Conservation (phyloP, 2,888 invertebrate species). For the Xanthostigma xanthostigma region DNA sequence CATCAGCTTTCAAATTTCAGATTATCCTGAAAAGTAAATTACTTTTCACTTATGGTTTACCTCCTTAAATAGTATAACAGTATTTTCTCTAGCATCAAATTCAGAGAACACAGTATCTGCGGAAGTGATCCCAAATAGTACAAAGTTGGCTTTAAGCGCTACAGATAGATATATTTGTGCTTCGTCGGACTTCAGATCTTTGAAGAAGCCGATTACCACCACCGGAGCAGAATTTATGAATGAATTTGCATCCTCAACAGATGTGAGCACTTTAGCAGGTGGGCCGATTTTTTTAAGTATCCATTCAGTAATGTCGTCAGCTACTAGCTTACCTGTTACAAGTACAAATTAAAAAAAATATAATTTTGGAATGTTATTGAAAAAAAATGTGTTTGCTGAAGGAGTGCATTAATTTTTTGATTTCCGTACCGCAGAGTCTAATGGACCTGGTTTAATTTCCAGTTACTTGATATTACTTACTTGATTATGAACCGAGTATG, state of each 20-base stretch:
- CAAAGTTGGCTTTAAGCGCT: constrained; percentile 71
- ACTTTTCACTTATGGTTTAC: constrained; percentile 26
- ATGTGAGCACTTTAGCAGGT: constrained; percentile 64
- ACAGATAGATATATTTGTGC: constrained; percentile 75
- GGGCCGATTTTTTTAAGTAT: constrained; percentile 95
- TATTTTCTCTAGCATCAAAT: constrained; percentile 62
- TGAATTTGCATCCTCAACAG: constrained; percentile 68
- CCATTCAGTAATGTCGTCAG: constrained; percentile 88
- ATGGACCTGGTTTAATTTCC: too few relatives aligned
- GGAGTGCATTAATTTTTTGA: too few relatives aligned
- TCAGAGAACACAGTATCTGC: constrained; percentile 65
- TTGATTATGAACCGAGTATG: too few relatives aligned
- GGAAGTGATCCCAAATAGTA: constrained; percentile 74
- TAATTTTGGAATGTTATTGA: neutral
- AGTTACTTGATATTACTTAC: too few relatives aligned
- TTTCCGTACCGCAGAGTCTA: too few relatives aligned
- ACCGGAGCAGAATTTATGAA: constrained; percentile 70
- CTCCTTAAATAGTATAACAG: constrained; percentile 82
- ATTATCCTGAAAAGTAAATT: too few relatives aligned
- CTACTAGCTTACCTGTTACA: constrained; percentile 66
- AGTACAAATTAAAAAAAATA: neutral
- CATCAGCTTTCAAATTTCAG: too few relatives aligned
- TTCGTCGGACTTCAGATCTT: constrained; percentile 57
- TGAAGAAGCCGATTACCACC: constrained; percentile 81
- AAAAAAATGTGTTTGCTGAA: too few relatives aligned